Evolutionary conservation across 2,888 invertebrate genomes (phyloP).

Genomic region (Nezara viridula): DNA sequence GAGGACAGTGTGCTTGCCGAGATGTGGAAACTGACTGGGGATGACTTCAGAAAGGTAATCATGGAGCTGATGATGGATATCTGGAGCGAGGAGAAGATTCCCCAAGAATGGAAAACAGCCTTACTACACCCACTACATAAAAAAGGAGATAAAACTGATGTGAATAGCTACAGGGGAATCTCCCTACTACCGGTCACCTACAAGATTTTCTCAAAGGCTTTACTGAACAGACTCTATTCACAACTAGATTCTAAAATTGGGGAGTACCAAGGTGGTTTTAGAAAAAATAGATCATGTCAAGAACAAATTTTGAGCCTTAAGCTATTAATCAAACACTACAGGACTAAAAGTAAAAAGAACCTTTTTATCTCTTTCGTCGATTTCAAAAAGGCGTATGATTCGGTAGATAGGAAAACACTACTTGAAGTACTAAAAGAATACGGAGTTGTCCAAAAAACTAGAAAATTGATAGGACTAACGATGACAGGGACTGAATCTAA

Average conservation of each 20-base stretch:
- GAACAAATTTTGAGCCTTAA: background rate
- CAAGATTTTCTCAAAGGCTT: background rate
- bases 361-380: background rate
- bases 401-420: background rate
- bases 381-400: background rate
- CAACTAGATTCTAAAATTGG: background rate
- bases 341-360: background rate
- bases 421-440: no score
- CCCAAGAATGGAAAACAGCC: no score
- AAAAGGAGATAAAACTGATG: no score
- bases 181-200: background rate
- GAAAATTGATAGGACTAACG: no score
- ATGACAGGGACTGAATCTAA: no score
- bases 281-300: background rate
- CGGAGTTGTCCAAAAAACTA: no score
- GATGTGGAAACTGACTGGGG: background rate
- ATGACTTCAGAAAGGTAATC: background rate
- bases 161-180: slow-evolving; percentile 7
- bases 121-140: no score
- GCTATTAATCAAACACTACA: background rate
- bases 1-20: background rate
- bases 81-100: no score
- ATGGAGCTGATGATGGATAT: no score
- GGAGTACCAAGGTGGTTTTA: background rate
- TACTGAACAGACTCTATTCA: background rate